Conservation (phyloP, 1,140 invertebrate genomes). For the Drosophila equinoxialis region DNA sequence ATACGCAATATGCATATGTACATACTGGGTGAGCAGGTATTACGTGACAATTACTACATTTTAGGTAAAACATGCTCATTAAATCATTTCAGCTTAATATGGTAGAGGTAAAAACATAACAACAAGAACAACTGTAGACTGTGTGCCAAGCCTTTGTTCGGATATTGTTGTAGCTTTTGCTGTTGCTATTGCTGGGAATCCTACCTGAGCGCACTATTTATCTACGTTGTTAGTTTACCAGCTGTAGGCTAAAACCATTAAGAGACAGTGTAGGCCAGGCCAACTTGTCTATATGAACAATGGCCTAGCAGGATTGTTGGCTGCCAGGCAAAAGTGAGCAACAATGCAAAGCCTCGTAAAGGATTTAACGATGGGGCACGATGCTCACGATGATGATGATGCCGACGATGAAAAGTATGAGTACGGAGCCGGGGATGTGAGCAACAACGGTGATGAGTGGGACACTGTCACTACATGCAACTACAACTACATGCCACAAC, state of each 20-base stretch:
- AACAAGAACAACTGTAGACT: slow-evolving; percentile 46
- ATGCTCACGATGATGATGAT: slow-evolving; percentile 37
- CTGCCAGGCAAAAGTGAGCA: slow-evolving; percentile 60
- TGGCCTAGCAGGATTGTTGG: slow-evolving; percentile 33
- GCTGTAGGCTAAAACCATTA: slow-evolving; percentile 57
- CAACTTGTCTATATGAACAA: slow-evolving; percentile 71
- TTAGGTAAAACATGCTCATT: slow-evolving; percentile 78
- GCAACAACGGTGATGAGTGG: slow-evolving; percentile 58
- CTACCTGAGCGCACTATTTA: slow-evolving; percentile 53
- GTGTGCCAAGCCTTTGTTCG: slow-evolving; percentile 64
- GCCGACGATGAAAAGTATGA: neutral
- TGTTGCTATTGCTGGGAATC: slow-evolving; percentile 31
- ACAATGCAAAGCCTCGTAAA: slow-evolving; percentile 50
- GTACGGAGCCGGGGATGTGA: slow-evolving; percentile 15
- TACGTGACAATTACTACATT: slow-evolving; percentile 81
- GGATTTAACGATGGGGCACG: slow-evolving; percentile 59
- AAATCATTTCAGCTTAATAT: slow-evolving; percentile 78
- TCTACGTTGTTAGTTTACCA: slow-evolving; percentile 33
- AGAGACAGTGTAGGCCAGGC: slow-evolving; percentile 41
- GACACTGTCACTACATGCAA: slow-evolving; percentile 45
- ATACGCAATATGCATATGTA: slow-evolving; percentile 49
- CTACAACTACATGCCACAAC: slow-evolving; percentile 50
- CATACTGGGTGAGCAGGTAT: slow-evolving; percentile 74
- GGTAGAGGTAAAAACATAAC: slow-evolving; percentile 31
- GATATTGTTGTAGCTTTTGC: neutral